Conservation (phyloP, 2,797 vertebrate genomes). For the Neomorphus geoffroyi region DNA sequence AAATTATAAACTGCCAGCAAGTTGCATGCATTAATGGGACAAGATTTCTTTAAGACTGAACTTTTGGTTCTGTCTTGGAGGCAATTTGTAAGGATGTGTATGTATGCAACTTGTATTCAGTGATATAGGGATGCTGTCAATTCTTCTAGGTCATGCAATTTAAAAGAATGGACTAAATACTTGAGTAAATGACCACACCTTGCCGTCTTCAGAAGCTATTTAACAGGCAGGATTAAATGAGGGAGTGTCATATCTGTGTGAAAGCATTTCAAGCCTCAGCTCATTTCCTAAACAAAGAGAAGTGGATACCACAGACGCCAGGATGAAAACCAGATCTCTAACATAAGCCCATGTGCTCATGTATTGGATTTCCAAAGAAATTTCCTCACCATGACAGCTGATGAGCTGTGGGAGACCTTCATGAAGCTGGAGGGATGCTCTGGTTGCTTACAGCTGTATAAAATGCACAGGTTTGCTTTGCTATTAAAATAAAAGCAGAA, state of each 20-base stretch:
- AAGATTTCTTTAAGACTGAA: neutral
- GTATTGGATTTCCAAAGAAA: neutral
- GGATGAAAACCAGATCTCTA: neutral
- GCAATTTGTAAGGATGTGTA: neutral
- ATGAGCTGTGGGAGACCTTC: neutral
- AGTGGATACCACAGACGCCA: neutral
- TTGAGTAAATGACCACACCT: neutral
- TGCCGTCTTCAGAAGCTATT: neutral
- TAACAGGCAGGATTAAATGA: neutral
- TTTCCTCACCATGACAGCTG: neutral
- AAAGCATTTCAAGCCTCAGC: neutral
- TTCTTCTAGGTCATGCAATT: neutral
- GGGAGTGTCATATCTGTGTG: rapidly evolving
- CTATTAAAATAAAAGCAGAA: neutral
- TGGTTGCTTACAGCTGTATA: neutral
- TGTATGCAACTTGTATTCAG: neutral
- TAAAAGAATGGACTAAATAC: neutral
- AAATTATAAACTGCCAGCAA: neutral
- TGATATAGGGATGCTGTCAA: neutral
- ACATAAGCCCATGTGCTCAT: neutral
- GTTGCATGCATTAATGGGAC: neutral
- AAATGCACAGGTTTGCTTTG: neutral
- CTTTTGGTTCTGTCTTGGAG: neutral
- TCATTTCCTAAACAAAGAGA: neutral
- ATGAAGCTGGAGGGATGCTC: neutral